These are phyloP conservation scores for Drosophila testacea DNA, from an alignment of 2,888 invertebrate genomes.

Conservation along the genomic window DNA sequence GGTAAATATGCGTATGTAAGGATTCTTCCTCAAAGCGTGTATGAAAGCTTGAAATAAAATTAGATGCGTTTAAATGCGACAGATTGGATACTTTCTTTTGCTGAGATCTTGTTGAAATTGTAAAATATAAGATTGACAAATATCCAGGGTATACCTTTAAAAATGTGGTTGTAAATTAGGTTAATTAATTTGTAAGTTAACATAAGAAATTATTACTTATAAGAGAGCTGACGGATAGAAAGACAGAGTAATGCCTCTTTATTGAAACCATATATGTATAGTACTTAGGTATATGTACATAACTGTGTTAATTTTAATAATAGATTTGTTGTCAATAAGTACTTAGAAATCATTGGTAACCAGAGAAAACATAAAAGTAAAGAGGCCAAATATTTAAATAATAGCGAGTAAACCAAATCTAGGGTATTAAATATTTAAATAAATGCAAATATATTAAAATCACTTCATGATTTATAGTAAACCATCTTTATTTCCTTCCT, in stretches of 20 bases:
- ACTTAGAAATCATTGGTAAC: too few relatives aligned
- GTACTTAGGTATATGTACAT: too few relatives aligned
- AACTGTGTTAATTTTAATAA: too few relatives aligned
- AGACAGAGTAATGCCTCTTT: neutral
- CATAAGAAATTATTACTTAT: neutral
- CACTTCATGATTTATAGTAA: neutral
- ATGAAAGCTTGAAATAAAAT: neutral
- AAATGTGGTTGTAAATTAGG: neutral
- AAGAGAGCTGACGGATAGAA: too few relatives aligned
- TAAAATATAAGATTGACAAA: too few relatives aligned
- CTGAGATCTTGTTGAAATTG: neutral
- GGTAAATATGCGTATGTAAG: conserved; percentile 1
- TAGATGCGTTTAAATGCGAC: neutral
- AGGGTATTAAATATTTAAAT: neutral
- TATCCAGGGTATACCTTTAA: neutral
- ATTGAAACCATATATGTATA: neutral
- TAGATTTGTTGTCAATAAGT: too few relatives aligned
- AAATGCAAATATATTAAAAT: neutral
- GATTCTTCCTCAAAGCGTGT: neutral
- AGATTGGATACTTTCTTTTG: neutral
- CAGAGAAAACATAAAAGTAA: too few relatives aligned
- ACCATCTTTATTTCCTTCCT: neutral
- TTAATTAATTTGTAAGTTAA: neutral
- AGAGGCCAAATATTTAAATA: too few relatives aligned
- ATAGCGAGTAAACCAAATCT: too few relatives aligned